A percentile compares a stretch with the other conserved stretches of the same genome.
Conservation (phyloP, 1,140 invertebrate genomes). For the Tetraneura akinire region DNA sequence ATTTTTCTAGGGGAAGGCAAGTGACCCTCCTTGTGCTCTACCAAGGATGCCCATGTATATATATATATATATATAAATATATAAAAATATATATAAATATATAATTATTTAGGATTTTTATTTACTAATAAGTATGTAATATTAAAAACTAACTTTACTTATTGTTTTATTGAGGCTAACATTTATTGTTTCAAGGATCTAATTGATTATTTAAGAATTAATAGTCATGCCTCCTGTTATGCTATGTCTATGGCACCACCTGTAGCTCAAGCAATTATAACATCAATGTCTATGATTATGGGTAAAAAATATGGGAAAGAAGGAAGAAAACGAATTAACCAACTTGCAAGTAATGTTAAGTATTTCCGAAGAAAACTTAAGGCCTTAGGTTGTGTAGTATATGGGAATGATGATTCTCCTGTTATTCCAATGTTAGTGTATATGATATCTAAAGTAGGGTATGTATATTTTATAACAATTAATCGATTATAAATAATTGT, state of each 20-base stretch:
- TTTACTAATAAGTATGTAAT: no score
- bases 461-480: not conserved
- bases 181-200: constrained; percentile 73
- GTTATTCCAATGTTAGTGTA: constrained; percentile 95
- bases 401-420: constrained; percentile 95
- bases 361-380: constrained; percentile 86
- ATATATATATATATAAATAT: no score
- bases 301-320: constrained; percentile 78
- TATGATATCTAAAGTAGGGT: constrained; percentile 85
- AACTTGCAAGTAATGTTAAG: constrained; percentile 79
- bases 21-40: no score
- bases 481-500: not conserved
- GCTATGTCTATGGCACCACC: constrained; percentile 87
- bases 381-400: constrained; percentile 91
- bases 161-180: no score
- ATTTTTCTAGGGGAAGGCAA: no score
- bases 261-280: constrained; percentile 87
- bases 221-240: constrained; percentile 86
- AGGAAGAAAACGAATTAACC: constrained; percentile 72
- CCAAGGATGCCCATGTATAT: no score
- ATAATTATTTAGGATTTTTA: no score
- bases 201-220: constrained; percentile 76
- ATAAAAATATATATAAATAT: no score
- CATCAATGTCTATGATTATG: constrained; percentile 86
- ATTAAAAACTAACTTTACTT: no score